These are phyloP conservation scores for Planococcus citri DNA, from an alignment of 1,140 invertebrate species.

Conservation along the genomic window DNA sequence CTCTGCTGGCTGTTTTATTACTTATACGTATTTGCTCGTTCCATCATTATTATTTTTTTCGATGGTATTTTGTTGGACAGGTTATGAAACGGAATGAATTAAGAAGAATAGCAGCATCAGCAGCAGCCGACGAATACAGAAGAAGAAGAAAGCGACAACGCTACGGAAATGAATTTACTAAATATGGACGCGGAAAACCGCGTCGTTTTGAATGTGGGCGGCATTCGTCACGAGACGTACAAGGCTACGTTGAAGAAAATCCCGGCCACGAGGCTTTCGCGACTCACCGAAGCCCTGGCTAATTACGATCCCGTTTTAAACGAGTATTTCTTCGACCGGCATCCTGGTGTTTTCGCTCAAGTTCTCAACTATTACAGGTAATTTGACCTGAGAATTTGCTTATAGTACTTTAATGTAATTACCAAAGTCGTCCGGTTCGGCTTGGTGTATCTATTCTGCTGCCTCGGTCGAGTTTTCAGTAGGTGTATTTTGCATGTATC, in stretches of 20 bases:
- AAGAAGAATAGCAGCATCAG: slow-evolving; percentile 6
- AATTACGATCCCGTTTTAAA: slow-evolving; percentile 94
- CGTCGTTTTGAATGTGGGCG: slow-evolving; percentile 95
- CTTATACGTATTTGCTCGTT: no score
- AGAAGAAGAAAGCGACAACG: slow-evolving; percentile 18
- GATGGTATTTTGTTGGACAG: no score
- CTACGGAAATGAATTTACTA: slow-evolving; percentile 51
- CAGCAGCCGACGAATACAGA: slow-evolving; percentile 11
- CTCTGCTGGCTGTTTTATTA: no score
- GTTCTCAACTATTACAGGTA: slow-evolving; percentile 80
- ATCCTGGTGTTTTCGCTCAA: slow-evolving; percentile 94
- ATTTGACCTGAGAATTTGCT: slow-evolving; percentile 24
- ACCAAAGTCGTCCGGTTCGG: no score
- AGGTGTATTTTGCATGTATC: no score
- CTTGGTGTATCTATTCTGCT: no score
- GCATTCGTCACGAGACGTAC: slow-evolving; percentile 92
- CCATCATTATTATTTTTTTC: no score
- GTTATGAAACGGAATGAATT: slow-evolving; percentile 16
- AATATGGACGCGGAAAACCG: slow-evolving; percentile 92
- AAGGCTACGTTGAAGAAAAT: slow-evolving; percentile 88
- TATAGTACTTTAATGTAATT: neutral
- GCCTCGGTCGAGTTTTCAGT: no score
- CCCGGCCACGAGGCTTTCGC: slow-evolving; percentile 76
- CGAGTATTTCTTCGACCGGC: slow-evolving; percentile 97
- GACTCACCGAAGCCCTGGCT: slow-evolving; percentile 75